Percentiles rank a stretch among this genome's conserved stretches.
phyloP scores from a whole-genome alignment of 1,140 invertebrate species.

The Trichoplusia ni region DNA sequence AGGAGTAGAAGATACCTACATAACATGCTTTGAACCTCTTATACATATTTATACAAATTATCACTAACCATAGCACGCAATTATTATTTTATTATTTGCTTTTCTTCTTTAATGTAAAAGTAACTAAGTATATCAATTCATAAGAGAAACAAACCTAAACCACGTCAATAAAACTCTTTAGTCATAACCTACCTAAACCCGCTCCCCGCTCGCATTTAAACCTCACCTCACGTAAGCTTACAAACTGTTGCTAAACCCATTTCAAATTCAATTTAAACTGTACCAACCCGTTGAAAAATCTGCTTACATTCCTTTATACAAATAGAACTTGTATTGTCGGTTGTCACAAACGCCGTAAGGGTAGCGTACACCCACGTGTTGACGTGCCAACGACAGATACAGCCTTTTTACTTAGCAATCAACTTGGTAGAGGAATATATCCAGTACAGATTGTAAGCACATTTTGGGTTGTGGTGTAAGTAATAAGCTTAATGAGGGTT shows the following conservation, averaged over 20 bases:
- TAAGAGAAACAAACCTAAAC: too few species aligned
- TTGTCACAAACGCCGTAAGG: background rate
- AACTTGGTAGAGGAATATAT: constrained; percentile 9
- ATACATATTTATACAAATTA: too few species aligned
- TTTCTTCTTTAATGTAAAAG: too few species aligned
- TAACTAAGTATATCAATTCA: too few species aligned
- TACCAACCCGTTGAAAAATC: background rate
- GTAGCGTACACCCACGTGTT: constrained; percentile 8
- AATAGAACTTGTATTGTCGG: background rate
- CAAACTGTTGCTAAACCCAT: background rate
- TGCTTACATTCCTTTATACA: background rate
- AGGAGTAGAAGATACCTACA: too few species aligned
- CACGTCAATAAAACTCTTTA: background rate
- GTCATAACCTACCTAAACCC: too few species aligned
- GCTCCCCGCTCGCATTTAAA: too few species aligned
- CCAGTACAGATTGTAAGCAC: background rate
- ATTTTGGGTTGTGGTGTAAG: background rate
- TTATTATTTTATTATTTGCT: too few species aligned
- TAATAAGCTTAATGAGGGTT: background rate
- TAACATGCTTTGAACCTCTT: too few species aligned
- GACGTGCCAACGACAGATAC: constrained; percentile 2
- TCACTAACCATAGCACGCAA: too few species aligned
- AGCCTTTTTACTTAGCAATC: constrained; percentile 13
- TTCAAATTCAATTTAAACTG: background rate
- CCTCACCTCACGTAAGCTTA: background rate